Evolutionary conservation across 2,113 vertebrate genomes (phyloP), one percentile per base, ranked within the genome.

Genomic region (Boulengeromyrus knoepffleri): DNA sequence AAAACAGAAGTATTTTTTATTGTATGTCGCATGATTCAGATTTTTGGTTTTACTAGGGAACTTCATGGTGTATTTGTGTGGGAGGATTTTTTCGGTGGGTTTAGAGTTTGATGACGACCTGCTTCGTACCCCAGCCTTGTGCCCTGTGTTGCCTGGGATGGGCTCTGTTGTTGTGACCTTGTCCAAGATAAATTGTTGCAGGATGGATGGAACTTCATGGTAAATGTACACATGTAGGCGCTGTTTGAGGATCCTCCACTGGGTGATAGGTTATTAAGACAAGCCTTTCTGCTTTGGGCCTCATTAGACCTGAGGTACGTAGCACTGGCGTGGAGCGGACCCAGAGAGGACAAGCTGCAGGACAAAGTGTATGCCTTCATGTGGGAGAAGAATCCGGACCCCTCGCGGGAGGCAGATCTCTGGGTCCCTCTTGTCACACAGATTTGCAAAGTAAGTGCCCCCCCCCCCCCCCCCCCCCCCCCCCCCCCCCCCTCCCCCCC

Each of bases 401-500:
- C 0, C 0, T 17, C 17, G 2, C 0, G 50, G 6, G 39, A 89
- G 19, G 90, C 89, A 49, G 86, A 91, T 0, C 85, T 90, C 66
- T 96, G 95, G 96, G 39, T 93, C 15, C 91, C 96, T 0, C 93
- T 90, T 88, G 94, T 96, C 36, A 92, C 93, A 19, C 96, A 92
- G 90, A 90, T 95, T 91, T 96, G 96, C 93, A 92, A 80, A 94
- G 96, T 96, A 91, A 94, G 92, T 4, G 46, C 2, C 19, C 8
- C 9, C 24, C 1, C 9, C 24, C 1, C 19, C 15, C 5, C 49
- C 24, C 9, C 66, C 24, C 31, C 56, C 62, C 2, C 19, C 8
- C 9, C 24, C 1, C 9, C 24, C 1, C 19, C 15, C 5, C 49
- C 24, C 9, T 50, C 24, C 31, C 56, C 62, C 2, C 19, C 8